Base-by-base conservation (phyloP, 1,140 invertebrate species). In the Holotrichia oblita region DNA sequence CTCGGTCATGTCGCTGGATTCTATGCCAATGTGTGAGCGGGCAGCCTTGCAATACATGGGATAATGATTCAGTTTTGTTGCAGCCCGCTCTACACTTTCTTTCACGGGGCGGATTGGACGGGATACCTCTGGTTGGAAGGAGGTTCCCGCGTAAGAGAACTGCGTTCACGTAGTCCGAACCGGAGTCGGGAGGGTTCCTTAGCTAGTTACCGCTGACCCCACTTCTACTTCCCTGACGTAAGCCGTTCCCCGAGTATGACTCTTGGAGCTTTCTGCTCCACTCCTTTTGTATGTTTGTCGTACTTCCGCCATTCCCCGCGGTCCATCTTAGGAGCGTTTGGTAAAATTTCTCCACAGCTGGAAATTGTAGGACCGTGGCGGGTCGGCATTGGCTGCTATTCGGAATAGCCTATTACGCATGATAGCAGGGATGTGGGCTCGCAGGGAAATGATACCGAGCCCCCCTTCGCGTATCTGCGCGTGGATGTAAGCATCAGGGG, bases 21-120 rank as follows among this genome's bases (percentile, higher is more conserved):
- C 79, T 27, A 9, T 40, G 17, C 74, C 64, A 80, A 59, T 80
- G 81, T 7, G 76, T 44, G 6, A 74, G 55, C 14, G 75, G 78
- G 77, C 81, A 79, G 1, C 42, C 24, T 27, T 81, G 81, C 7
- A 82, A 78, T 0, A 79, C 77, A 64, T 82, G 80, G 6, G 78
- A 79, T 2, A 82, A 20, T 0, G 78, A 44, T 55, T 82, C 81
- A 0, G 40, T 24, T 12, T 75, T 72, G 3, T 27, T 73, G 40
- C 81, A 82, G 6, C 78, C 78, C 17, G 40, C 77, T 44, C 80
- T 0, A 17, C 80, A 20, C n/a, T 73, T 40, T 61, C 77, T 12
- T 40, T 48, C 0, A 22, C 77, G 8, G 41, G 34, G 73, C 0
- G 77, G 74, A 6, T 78, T 80, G 0, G 40, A 76, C 3, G 81